Percentiles rank a stretch among this genome's conserved stretches.
Conservation (phyloP, 2,888 invertebrate species). For the Stomorhina lunata region DNA sequence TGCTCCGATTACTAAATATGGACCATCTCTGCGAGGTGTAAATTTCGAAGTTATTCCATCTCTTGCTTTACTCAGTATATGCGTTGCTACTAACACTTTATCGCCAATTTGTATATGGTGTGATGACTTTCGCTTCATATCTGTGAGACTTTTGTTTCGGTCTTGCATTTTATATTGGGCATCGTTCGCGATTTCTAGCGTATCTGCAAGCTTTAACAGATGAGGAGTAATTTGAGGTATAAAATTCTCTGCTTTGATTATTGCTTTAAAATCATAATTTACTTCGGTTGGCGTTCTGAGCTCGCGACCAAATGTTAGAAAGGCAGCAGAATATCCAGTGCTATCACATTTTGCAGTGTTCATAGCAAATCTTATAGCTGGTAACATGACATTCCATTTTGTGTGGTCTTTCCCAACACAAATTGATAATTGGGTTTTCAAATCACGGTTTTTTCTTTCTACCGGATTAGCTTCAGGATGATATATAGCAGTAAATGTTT, state of each 20-base stretch:
- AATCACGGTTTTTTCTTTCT: constrained; percentile 10
- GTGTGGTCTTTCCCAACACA: neutral
- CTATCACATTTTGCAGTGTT: constrained; percentile 72
- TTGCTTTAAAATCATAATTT: constrained; percentile 21
- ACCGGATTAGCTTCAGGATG: constrained; percentile 25
- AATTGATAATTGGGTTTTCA: constrained; percentile 1
- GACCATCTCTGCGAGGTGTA: constrained; percentile 29
- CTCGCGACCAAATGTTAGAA: constrained; percentile 71
- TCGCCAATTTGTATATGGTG: constrained; percentile 1
- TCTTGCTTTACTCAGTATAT: constrained; percentile 3
- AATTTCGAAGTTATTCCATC: constrained; percentile 38
- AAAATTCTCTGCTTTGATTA: constrained; percentile 37
- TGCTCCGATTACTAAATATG: constrained; percentile 14
- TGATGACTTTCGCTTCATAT: neutral
- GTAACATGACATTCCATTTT: constrained; percentile 65
- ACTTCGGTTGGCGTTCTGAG: constrained; percentile 19
- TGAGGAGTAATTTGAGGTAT: constrained; percentile 48
- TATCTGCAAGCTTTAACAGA: constrained; percentile 33
- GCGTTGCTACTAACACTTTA: constrained; percentile 16
- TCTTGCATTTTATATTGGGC: constrained; percentile 37
- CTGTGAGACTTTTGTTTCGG: neutral
- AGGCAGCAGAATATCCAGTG: constrained; percentile 73
- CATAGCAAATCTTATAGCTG: constrained; percentile 71
- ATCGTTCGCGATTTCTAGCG: constrained; percentile 42
- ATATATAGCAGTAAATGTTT: constrained; percentile 13